A percentile compares a stretch with the other conserved stretches of the same genome.
phyloP scores from a whole-genome alignment of 2,797 vertebrate species.

The Stomatorhinus walkeri region DNA sequence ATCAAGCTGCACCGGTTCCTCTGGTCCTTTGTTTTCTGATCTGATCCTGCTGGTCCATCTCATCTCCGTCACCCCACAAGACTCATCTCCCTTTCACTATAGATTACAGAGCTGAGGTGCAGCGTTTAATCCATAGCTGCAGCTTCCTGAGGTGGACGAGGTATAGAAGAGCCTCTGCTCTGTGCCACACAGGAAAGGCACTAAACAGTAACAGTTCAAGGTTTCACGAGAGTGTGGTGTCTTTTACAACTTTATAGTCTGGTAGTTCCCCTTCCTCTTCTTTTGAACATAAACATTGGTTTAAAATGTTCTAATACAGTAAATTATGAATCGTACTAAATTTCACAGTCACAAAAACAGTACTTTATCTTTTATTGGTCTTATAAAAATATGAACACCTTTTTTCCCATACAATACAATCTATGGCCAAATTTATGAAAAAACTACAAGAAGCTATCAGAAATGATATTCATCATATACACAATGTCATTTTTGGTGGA shows the following conservation, averaged over 20 bases:
- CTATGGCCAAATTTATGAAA: neutral
- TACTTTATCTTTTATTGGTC: neutral
- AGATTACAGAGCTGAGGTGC: neutral
- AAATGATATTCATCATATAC: neutral
- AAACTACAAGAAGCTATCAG: neutral
- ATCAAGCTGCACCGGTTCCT: neutral
- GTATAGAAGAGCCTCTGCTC: neutral
- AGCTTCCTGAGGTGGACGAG: neutral
- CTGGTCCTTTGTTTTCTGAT: neutral
- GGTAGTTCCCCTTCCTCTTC: neutral
- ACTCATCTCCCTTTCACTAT: neutral
- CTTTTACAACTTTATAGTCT: neutral
- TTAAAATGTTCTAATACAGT: neutral
- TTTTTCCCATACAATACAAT: neutral
- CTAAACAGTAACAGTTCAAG: neutral
- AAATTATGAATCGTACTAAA: neutral
- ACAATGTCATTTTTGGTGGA: slow-evolving; percentile 10
- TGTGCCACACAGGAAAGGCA: neutral
- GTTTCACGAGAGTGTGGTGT: neutral
- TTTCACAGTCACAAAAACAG: neutral
- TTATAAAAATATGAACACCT: slow-evolving; percentile 3
- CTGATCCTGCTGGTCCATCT: neutral
- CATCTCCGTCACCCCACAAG: neutral
- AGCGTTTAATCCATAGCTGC: neutral
- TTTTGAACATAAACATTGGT: neutral